Evolutionary conservation across 2,888 invertebrate species (phyloP).

Genomic region (Volucella bombylans): DNA sequence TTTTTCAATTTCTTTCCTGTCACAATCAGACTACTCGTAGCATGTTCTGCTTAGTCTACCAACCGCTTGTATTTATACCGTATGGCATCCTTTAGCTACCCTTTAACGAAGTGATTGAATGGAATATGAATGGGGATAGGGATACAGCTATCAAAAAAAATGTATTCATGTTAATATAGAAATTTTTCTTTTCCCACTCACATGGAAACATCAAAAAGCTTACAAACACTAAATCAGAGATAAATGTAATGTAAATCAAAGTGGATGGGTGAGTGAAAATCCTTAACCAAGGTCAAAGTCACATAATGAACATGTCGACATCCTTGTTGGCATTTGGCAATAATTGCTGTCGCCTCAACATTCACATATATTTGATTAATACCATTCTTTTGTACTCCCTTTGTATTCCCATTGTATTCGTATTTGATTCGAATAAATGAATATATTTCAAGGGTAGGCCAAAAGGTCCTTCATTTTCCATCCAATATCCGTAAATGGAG

Average conservation of each 20-base stretch:
- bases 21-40: slow-evolving; percentile 11
- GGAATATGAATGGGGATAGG: no score
- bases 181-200: neutral
- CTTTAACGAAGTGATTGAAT: no score
- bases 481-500: neutral
- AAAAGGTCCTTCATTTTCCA: slow-evolving; percentile 2
- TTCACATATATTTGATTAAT: slow-evolving; percentile 21
- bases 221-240: no score
- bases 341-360: slow-evolving; percentile 22
- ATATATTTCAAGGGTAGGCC: slow-evolving; percentile 17
- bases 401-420: neutral
- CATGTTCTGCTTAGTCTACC: no score
- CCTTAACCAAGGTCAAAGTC: slow-evolving; percentile 6
- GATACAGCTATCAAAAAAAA: neutral
- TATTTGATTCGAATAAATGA: slow-evolving; percentile 46
- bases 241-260: neutral
- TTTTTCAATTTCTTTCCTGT: slow-evolving; percentile 14
- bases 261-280: neutral
- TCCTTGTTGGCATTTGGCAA: neutral
- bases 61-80: neutral
- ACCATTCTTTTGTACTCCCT: slow-evolving; percentile 21
- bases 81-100: neutral
- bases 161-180: neutral
- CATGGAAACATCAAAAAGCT: no score
- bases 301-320: slow-evolving; percentile 4